Evolutionary conservation across 2,797 vertebrate species (phyloP), one percentile per base, ranked within the genome.

Genomic region (Xiphophorus birchmanni): DNA sequence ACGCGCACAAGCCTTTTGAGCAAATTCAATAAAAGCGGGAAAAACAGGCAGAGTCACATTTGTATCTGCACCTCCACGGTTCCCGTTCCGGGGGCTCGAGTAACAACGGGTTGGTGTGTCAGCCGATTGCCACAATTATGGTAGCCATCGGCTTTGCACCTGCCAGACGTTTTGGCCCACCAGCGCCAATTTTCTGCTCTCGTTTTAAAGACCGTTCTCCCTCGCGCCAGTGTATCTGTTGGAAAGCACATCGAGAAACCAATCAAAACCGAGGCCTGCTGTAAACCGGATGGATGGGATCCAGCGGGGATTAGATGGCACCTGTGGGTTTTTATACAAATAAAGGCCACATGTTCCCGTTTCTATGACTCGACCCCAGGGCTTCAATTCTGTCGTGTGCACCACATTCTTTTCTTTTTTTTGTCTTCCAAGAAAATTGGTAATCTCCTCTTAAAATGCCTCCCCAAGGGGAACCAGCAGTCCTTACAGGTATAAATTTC

Each of bases 41-140:
- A 90, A 81, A 77, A 71, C 18, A 52, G 77, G 86, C 84, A 15
- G 54, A 86, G 81, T 91, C 86, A 77, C 82, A 86, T 88, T 92
- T 86, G 85, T 90, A 90, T 90, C 90, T 81, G 67, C 89, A 89
- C 86, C 91, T 91, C 91, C 85, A 29, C 13, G 91, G 93, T 93
- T 91, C 85, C 60, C 48, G 8, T 44, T 32, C 79, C 84, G 10
- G 84, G 5, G 21, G n/a, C 89, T 91, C 89, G 75, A 76, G 77
- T 84, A 83, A 89, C 81, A 91, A 89, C 83, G 79, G 67, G 23
- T 90, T 82, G 85, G 90, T 90, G 77, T 86, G 90, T 84, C 73
- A 88, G 94, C 90, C 90, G 88, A 94, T 92, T 89, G 85, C 75
- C 80, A 82, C 88, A 93, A 93, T 93, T 94, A 94, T 86, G 86